Evolutionary conservation across 2,113 vertebrate genomes (phyloP), one percentile per base, ranked within the genome.

Genomic region (Antechinus flavipes): DNA sequence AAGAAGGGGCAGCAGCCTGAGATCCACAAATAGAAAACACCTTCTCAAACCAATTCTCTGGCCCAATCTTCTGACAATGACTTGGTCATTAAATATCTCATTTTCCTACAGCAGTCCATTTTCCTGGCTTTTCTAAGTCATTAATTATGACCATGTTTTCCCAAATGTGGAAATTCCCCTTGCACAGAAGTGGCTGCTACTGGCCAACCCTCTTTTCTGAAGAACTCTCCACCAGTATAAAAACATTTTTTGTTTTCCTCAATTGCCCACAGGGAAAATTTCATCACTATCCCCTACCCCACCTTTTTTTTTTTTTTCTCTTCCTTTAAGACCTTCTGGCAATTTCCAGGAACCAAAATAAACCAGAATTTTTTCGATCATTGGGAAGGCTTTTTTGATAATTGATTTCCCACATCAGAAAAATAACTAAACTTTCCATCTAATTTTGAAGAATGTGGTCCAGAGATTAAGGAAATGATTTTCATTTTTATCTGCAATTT

Each of bases 81-180:
- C 52, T 96, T 96, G 96, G 94, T 95, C 93, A 96, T 50, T 90
- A 91, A 95, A 96, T 95, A 97, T 94, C 93, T 91, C 91, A 96
- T 97, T 98, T 98, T 98, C 53, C 96, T 97, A 98, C 91, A 94
- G 94, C 94, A 97, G 96, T 94, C 96, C 96, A 97, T 94, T 97
- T 97, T 97, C 97, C 97, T 98, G 97, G 94, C 96, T 97, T 96
- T 95, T 94, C 96, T 95, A 96, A 94, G 93, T 97, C 89, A 96
- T 97, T 98, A 98, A 98, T 98, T 97, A 97, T 96, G 93, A 97
- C 97, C 96, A 96, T 97, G 97, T 97, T 98, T 98, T 97, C 97
- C 97, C 96, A 98, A 98, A 98, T 94, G 98, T 98, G 98, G 98
- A 98, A 98, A 99, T 98, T 98, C 98, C 98, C 98, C 96, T 98